Percentiles rank a stretch among this genome's conserved stretches.
Conservation (phyloP, 2,797 vertebrate genomes). For the Buphagus erythrorhynchus region DNA sequence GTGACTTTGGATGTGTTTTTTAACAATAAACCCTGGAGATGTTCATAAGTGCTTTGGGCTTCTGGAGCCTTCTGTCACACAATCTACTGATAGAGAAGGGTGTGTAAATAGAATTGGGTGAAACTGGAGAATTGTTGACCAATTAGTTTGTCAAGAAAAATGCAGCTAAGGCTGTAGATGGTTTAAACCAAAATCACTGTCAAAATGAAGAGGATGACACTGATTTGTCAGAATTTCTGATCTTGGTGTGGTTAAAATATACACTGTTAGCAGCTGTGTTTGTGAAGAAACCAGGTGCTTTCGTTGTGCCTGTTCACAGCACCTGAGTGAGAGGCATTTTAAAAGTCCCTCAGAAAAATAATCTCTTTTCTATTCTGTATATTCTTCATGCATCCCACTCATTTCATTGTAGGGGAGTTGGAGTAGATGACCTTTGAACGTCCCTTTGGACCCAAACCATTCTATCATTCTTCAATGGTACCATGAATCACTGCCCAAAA, state of each 20-base stretch:
- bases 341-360: background rate
- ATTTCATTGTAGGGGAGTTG: background rate
- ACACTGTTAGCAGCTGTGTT: background rate
- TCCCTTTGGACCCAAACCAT: background rate
- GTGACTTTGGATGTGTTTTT: background rate
- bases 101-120: background rate
- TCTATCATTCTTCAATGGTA: background rate
- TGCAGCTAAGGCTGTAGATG: background rate
- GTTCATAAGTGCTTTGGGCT: accelerated
- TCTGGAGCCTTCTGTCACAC: background rate
- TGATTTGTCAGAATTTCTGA: background rate
- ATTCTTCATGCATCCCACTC: background rate
- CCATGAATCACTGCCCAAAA: background rate
- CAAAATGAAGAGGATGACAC: background rate
- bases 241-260: background rate
- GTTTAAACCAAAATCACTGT: background rate
- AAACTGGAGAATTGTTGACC: background rate
- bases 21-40: background rate
- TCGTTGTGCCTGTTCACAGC: background rate
- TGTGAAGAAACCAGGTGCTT: background rate
- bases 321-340: background rate
- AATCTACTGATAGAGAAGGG: accelerated
- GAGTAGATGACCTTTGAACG: background rate
- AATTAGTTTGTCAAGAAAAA: background rate
- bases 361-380: background rate